Evolutionary conservation across 1,140 invertebrate species (phyloP), one percentile per base, ranked within the genome.

Genomic region (Hyposmocoma kahamanoa): DNA sequence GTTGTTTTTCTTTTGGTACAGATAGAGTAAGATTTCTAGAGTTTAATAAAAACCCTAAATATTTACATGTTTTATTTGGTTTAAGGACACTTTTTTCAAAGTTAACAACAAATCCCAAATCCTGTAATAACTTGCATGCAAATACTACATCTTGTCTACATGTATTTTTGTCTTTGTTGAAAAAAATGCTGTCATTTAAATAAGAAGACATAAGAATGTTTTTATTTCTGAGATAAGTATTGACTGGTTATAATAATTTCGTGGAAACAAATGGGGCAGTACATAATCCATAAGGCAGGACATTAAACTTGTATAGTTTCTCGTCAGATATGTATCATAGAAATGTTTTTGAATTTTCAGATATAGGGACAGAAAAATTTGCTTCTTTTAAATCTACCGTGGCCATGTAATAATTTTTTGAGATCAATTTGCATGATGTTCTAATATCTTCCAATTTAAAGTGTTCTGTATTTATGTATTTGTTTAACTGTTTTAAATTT

Each of bases 361-460:
- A 20, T 8, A 67, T 47, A 5, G 53, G 43, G 11, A 59, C 22
- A 17, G 56, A 32, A 13, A 61, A 49, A 42, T 67, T 61, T 8
- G 61, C 28, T 32, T 63, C 58, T 43, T 61, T 67, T 32, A 63
- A 22, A 17, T 58, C 54, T 0, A 60, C 55, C 3, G 49, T 46
- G 10, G 52, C 53, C 26, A 56, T 38, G 22, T 21, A 64, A 0
- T 44, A 28, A 22, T 53, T 19, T 39, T 42, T 17, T 8, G 45
- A 32, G 21, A 67, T 47, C 8, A 64, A 6, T 56, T 59, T 64
- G 5, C 45, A 42, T 1, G 54, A 56, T 2, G 65, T 64, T 11
- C 61, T 49, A 44, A 53, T 36, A 34, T 67, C 61, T 32, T 67
- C 64, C 64, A 64, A 63, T 44, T 64, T 60, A 50, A 67, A 67